phyloP scores from a whole-genome alignment of 35 echinoderm and acorn worm species.

The Strongylocentrotus purpuratus region DNA sequence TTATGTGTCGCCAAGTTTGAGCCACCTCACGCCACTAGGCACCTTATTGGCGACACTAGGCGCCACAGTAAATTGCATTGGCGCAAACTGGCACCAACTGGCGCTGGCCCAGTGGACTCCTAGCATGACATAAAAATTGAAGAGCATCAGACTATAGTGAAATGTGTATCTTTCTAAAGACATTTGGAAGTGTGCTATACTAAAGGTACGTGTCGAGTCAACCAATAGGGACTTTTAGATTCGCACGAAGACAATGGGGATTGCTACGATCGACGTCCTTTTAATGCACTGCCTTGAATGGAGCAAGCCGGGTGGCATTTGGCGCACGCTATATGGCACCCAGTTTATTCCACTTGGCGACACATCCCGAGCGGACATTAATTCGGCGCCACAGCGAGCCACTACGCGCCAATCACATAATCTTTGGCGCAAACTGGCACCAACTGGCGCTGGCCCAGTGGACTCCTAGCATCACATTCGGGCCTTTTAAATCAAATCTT shows the following conservation, averaged over 20 bases:
- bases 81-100: conserved; percentile 20
- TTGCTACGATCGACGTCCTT: no score
- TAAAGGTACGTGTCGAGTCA: no score
- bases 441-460: conserved; percentile 43
- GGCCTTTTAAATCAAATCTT: no score
- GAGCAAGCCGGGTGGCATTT: conserved; percentile 47
- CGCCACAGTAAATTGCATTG: conserved; percentile 23
- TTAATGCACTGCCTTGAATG: no score
- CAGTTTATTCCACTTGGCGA: conserved; percentile 54
- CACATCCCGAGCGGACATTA: conserved; percentile 50
- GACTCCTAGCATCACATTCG: conserved; percentile 29
- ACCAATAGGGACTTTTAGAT: no score
- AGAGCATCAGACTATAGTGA: no score
- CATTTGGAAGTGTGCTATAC: no score
- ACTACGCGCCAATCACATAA: conserved; percentile 55
- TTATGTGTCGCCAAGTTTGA: no score
- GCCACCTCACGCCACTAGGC: neutral
- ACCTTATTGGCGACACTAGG: conserved; percentile 33
- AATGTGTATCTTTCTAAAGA: no score
- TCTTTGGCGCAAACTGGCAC: conserved; percentile 50
- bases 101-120: conserved; percentile 19
- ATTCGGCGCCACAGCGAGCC: conserved; percentile 51
- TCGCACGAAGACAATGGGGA: no score
- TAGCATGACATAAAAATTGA: no score
- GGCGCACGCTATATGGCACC: conserved; percentile 51